Base-by-base conservation (phyloP, 2,888 invertebrate species). In the Metacarcinus magister region DNA sequence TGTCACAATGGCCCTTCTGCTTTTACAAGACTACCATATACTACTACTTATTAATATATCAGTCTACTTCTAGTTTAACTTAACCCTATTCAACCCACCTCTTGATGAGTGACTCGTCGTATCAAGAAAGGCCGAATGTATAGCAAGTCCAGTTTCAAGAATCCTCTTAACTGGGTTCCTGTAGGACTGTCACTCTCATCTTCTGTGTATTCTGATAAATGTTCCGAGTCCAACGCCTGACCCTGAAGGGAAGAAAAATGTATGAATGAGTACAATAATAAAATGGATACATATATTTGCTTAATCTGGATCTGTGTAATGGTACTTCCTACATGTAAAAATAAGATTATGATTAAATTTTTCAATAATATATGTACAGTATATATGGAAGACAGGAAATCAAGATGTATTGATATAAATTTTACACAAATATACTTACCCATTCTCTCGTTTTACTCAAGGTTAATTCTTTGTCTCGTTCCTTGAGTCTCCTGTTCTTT, bases 101-200 rank as follows among this genome's bases (percentile, higher is more conserved):
- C 97, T 94, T 97, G 97, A 87, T 97, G 97, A 13, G 97, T 97
- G 46, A 97, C 96, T 98, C 98, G 99, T 97, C 99, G 98, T 0
- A 99, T 99, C 97, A 99, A 99, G 98, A 99, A 99, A 16, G 99
- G 99, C 97, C 99, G 99, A 97, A 99, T 98, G 98, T 99, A 99
- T 97, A 99, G 99, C 97, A 99, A 98, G 98, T 99, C 99, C 97
- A 99, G 98, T 97, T 98, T 98, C 2, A 99, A 99, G 97, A 99
- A 99, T 60, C 99, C 99, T 97, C 98, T 97, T 43, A 98, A 97
- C 97, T 67, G 97, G 97, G 94, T 48, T n/a, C 92, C 95, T n/a
- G 94, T 87, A 19, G 95, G 93, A 2, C 95, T 96, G 43, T 97
- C 97, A 92, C 96, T 96, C 97, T 99, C 99, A 97, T 99, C 97